Percentiles rank a stretch among this genome's conserved stretches.
Conservation (phyloP, 2,888 invertebrate genomes). For the Hypomecis punctinalis region DNA sequence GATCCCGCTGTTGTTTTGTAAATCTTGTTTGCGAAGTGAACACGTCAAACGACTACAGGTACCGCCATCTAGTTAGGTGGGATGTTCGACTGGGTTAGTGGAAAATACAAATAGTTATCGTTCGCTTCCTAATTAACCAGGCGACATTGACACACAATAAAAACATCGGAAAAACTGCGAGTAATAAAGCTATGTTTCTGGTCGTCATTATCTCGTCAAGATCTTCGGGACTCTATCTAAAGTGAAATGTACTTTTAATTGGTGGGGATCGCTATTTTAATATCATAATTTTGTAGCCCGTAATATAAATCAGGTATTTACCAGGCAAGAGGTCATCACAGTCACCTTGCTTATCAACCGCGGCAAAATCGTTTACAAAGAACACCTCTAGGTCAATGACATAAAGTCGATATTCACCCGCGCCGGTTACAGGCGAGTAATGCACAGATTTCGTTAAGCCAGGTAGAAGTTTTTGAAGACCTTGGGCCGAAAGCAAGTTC, state of each 20-base stretch:
- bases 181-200: not conserved
- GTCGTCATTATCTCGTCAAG: not conserved
- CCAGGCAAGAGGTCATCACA: slow-evolving; percentile 51
- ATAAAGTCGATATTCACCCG: slow-evolving; percentile 50
- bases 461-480: slow-evolving; percentile 60
- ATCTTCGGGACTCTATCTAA: no score
- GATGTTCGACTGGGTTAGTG: slow-evolving; percentile 28
- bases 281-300: slow-evolving; percentile 38
- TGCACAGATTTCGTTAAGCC: slow-evolving; percentile 51
- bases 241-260: no score
- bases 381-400: slow-evolving; percentile 40
- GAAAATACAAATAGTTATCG: slow-evolving; percentile 35
- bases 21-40: slow-evolving; percentile 21
- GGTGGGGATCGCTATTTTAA: slow-evolving; percentile 5
- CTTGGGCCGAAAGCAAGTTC: slow-evolving; percentile 57
- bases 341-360: slow-evolving; percentile 54
- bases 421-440: slow-evolving; percentile 43
- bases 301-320: slow-evolving; percentile 51
- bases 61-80: not conserved
- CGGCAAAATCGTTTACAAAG: slow-evolving; percentile 35
- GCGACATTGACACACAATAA: slow-evolving; percentile 29
- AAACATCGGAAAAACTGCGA: slow-evolving; percentile 16
- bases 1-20: slow-evolving; percentile 15
- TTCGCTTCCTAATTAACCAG: slow-evolving; percentile 36
- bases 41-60: slow-evolving; percentile 17